phyloP scores from a whole-genome alignment of 2,113 vertebrate species.

The Grantiella picta region DNA sequence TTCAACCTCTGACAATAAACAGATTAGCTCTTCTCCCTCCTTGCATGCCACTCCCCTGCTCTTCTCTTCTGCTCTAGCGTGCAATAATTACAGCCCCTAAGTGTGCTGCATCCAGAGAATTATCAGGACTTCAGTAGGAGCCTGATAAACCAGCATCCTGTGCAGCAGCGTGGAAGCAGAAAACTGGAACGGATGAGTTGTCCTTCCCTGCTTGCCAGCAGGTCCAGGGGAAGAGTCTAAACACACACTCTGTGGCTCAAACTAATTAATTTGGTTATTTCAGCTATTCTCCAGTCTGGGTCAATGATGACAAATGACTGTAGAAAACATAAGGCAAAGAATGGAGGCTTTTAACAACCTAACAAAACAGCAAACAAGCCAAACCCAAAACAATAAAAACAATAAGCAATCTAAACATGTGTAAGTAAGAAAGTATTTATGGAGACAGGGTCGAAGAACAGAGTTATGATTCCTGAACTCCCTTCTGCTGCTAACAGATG shows the following conservation, averaged over 20 bases:
- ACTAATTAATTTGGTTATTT: slow-evolving; percentile 44
- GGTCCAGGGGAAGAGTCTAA: neutral
- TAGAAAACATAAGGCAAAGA: slow-evolving; percentile 6
- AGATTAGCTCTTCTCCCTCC: neutral
- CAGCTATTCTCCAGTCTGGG: neutral
- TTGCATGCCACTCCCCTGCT: neutral
- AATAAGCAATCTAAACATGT: neutral
- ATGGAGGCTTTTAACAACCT: neutral
- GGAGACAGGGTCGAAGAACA: neutral
- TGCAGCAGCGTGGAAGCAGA: neutral
- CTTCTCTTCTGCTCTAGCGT: neutral
- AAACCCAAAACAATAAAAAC: neutral
- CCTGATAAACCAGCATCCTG: neutral
- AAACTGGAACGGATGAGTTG: slow-evolving; percentile 31
- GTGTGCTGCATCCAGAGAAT: neutral
- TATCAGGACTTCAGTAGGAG: neutral
- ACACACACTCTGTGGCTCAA: neutral
- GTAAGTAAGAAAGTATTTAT: neutral
- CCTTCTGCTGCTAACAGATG: neutral
- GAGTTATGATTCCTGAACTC: neutral
- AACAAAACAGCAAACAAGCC: neutral
- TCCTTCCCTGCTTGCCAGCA: slow-evolving; percentile 17
- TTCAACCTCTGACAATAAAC: neutral
- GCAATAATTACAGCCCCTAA: slow-evolving; percentile 2
- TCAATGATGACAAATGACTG: slow-evolving; percentile 6